These are phyloP conservation scores for Aythya baeri DNA, from an alignment of 2,113 vertebrate species.

Conservation along the genomic window DNA sequence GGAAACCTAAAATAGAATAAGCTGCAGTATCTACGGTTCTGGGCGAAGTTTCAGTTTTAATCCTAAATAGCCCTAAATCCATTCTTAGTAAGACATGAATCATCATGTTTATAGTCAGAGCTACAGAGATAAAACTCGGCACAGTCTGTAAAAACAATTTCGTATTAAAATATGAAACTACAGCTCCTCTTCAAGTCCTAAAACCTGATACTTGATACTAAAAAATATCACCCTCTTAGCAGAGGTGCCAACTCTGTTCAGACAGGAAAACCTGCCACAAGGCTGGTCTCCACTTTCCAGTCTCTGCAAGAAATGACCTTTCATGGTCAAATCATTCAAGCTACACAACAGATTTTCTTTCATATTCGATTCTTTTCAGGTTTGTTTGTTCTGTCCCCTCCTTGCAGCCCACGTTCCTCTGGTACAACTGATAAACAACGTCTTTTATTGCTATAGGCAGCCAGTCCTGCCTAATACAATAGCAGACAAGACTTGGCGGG, in stretches of 20 bases:
- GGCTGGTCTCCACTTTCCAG: not conserved
- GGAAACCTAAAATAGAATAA: constrained; percentile 17
- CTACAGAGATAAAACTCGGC: constrained; percentile 17
- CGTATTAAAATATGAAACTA: constrained; percentile 14
- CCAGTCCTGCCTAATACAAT: constrained; percentile 76
- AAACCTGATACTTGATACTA: not conserved
- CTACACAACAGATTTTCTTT: constrained; percentile 29
- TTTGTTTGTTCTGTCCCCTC: constrained; percentile 71
- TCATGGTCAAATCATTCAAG: constrained; percentile 1
- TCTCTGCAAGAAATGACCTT: not conserved
- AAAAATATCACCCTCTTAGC: not conserved
- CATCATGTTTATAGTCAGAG: constrained; percentile 48
- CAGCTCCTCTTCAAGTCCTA: constrained; percentile 26
- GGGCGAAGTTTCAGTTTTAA: constrained; percentile 37
- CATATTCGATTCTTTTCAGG: constrained; percentile 1
- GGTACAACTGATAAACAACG: constrained; percentile 75
- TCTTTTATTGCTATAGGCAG: constrained; percentile 76
- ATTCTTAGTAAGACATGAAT: constrained; percentile 27
- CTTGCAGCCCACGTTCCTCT: constrained; percentile 51
- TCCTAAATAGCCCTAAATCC: constrained; percentile 35
- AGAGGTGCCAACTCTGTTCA: not conserved
- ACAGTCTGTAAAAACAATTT: constrained; percentile 41
- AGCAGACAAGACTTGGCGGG: constrained; percentile 74
- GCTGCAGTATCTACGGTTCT: not conserved
- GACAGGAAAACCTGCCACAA: not conserved